Conservation (phyloP, 2,888 invertebrate species). For the Dryobotodes eremita region DNA sequence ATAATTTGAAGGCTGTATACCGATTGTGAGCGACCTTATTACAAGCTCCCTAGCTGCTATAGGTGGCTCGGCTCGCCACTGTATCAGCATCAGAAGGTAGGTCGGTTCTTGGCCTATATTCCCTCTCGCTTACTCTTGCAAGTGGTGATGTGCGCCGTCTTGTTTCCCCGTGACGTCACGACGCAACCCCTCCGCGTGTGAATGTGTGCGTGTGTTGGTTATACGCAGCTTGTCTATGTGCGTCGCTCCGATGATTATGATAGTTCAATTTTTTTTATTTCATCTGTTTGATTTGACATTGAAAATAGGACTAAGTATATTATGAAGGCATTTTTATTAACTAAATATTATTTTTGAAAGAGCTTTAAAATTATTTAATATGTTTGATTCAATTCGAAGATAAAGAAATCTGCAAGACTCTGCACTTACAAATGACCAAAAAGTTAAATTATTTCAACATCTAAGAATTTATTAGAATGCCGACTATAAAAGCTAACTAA, state of each 20-base stretch:
- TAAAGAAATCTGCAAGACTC: not conserved
- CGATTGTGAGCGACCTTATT: conserved; percentile 78
- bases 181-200: conserved; percentile 79
- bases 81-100: conserved; percentile 85
- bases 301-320: not conserved
- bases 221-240: conserved; percentile 73
- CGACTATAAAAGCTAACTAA: conserved; percentile 1
- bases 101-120: conserved; percentile 90
- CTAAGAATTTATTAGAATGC: not conserved
- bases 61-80: conserved; percentile 80
- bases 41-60: conserved; percentile 77
- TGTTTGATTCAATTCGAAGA: not conserved
- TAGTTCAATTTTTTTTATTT: conserved; percentile 58
- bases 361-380: not conserved
- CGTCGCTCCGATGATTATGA: conserved; percentile 74
- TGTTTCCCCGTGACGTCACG: conserved; percentile 86
- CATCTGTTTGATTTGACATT: conserved; percentile 8
- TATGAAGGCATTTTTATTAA: not conserved
- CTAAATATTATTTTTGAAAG: not conserved
- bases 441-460: not conserved
- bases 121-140: conserved; percentile 74
- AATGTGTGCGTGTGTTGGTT: conserved; percentile 80
- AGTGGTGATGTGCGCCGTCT: conserved; percentile 69
- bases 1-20: conserved; percentile 72
- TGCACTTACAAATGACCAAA: not conserved